Base-by-base conservation (phyloP, 2,888 invertebrate species). In the Dermolepida albohirtum region DNA sequence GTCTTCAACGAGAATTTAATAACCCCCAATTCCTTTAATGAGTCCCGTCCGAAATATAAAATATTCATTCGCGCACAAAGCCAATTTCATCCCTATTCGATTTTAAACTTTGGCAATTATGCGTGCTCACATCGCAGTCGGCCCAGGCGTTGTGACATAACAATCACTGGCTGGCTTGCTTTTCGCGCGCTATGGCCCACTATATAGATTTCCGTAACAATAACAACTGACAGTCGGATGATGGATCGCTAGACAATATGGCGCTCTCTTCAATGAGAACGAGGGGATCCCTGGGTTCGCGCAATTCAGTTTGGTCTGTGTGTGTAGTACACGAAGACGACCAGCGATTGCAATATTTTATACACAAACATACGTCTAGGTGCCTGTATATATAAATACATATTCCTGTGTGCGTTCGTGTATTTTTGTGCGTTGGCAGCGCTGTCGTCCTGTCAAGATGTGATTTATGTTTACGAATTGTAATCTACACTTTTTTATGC, bases 161-260 rank as follows among this genome's bases (percentile, higher is more conserved):
- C 79, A 79, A 79, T 79, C 78, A 47, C 47, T 47, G 17, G 29
- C 59, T 62, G 16, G 59, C 59, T 62, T 47, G 59, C 47, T 39
- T 62, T 62, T 62, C 59, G 59, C 59, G 39, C 59, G 47, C 59
- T 34, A 78, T 77, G 74, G 77, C 77, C 75, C 75, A 76, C 78
- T 77, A 76, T 79, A 80, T 80, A 80, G 80, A 80, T 82, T 81
- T 81, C 79, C 78, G 81, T 77, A 82, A 83, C 82, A 82, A 83
- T 82, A 82, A 80, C 80, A 76, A 76, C 76, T 82, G 83, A 83
- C 83, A 82, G 80, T 78, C 74, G 75, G 75, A 80, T 83, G 83
- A 83, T 83, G 83, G 82, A 83, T 83, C 81, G 78, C 80, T 78
- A 80, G 81, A 81, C 81, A 80, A 81, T 81, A 82, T 81, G 81